Evolutionary conservation across 2,113 vertebrate species (phyloP).

Genomic region (Dicrurus megarhynchus): DNA sequence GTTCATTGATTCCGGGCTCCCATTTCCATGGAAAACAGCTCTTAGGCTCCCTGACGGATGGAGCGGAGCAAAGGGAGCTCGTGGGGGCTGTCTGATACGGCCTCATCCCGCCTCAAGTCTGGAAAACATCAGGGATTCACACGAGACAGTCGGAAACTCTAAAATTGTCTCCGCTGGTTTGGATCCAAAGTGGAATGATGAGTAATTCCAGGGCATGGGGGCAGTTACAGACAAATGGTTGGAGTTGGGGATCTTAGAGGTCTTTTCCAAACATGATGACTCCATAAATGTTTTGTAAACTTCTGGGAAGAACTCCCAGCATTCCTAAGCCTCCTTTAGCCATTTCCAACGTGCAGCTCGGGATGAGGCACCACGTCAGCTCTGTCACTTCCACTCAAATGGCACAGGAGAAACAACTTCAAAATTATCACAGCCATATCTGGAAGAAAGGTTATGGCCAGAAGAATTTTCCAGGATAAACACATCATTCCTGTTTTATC

Average conservation of each 20-base stretch:
- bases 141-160: accelerated
- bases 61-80: neutral
- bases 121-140: neutral
- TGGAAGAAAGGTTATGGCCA: neutral
- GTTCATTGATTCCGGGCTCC: neutral
- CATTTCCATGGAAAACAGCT: neutral
- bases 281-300: neutral
- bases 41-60: accelerated
- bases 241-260: neutral
- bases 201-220: accelerated
- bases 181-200: neutral
- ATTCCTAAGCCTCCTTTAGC: neutral
- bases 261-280: neutral
- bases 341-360: accelerated
- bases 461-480: neutral
- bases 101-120: accelerated
- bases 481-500: neutral
- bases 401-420: neutral
- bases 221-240: neutral
- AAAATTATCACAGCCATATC: neutral
- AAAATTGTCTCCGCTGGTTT: accelerated
- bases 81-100: accelerated
- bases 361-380: neutral
- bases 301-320: neutral
- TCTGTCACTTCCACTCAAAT: neutral